Percentiles rank a stretch among this genome's conserved stretches.
These are phyloP conservation scores for Coelopa frigida DNA, from an alignment of 1,140 invertebrate genomes.

Conservation along the genomic window DNA sequence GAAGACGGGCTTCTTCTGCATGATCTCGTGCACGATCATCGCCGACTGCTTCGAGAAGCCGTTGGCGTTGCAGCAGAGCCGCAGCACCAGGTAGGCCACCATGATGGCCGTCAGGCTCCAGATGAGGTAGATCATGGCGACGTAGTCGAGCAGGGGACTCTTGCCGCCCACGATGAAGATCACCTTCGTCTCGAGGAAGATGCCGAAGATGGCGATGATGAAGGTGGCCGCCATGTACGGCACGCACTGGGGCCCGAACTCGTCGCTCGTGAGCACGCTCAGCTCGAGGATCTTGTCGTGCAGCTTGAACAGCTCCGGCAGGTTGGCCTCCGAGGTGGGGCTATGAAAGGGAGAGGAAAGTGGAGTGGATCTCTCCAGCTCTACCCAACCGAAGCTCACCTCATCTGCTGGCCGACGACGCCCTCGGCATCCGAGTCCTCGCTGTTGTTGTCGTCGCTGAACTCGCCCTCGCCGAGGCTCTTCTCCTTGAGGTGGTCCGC, in stretches of 20 bases:
- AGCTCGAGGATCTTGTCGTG: conserved; percentile 38
- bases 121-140: conserved; percentile 32
- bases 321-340: conserved; percentile 29
- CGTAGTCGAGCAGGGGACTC: conserved; percentile 27
- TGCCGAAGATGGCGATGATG: conserved; percentile 38
- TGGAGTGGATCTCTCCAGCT: neutral
- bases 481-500: too few species aligned
- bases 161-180: conserved; percentile 36
- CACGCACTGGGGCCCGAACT: conserved; percentile 39
- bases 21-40: conserved; percentile 43
- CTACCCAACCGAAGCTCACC: neutral
- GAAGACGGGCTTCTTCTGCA: conserved; percentile 44
- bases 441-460: too few species aligned
- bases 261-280: conserved; percentile 35
- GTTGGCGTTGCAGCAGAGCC: conserved; percentile 38
- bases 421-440: neutral
- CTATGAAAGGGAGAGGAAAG: conserved; percentile 13
- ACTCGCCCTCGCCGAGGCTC: too few species aligned
- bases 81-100: conserved; percentile 38
- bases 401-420: neutral
- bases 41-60: conserved; percentile 41
- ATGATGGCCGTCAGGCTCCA: conserved; percentile 39
- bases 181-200: conserved; percentile 42
- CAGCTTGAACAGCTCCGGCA: conserved; percentile 36
- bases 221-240: conserved; percentile 42